Base-by-base conservation (phyloP, 2,113 vertebrate species). In the Python bivittatus region DNA sequence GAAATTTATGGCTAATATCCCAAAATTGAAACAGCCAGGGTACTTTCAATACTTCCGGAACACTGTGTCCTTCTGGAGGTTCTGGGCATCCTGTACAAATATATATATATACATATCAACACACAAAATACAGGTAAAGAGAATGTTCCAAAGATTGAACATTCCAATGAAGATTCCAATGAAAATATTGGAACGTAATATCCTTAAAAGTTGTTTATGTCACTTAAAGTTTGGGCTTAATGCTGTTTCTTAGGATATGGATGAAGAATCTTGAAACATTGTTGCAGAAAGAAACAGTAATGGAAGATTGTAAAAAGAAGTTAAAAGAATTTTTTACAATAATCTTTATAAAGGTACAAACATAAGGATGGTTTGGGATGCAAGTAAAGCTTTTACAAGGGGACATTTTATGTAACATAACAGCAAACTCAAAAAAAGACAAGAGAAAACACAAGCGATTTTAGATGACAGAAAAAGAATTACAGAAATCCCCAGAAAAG, bases 31-130 rank as follows among this genome's bases (percentile, higher is more conserved):
- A 72, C 64, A 15, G 29, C 64, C 29, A 68, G 29, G 29, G 29
- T 12, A 15, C 1, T 68, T 15, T 1, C 4, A 0, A 1, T 15
- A 6, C 20, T 22, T 15, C 4, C n/a, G 11, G 0, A n/a, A 48
- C 44, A 48, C 2, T 5, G 2, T 48, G 44, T 48, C 5, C 44
- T 48, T 48, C 44, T 48, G 0, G 0, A 68, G 1, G 0, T 33
- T 1, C 13, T 68, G 64, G n/a, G 12, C 11, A 1, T 20, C 33
- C 68, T 38, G 20, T 6, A 38, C 15, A n/a, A 72, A 72, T 12
- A 38, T 72, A 13, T n/a, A 72, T 2, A 38, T 72, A n/a, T 38
- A 20, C 15, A 72, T 72, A 72, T 72, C n/a, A 72, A 72, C n/a
- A 72, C 17, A 38, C 33, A 12, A 72, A 72, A 8, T 6, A 72